A percentile compares a stretch with the other conserved stretches of the same genome.
Conservation (phyloP, 1,140 invertebrate genomes). For the Phymastichus coffea region DNA sequence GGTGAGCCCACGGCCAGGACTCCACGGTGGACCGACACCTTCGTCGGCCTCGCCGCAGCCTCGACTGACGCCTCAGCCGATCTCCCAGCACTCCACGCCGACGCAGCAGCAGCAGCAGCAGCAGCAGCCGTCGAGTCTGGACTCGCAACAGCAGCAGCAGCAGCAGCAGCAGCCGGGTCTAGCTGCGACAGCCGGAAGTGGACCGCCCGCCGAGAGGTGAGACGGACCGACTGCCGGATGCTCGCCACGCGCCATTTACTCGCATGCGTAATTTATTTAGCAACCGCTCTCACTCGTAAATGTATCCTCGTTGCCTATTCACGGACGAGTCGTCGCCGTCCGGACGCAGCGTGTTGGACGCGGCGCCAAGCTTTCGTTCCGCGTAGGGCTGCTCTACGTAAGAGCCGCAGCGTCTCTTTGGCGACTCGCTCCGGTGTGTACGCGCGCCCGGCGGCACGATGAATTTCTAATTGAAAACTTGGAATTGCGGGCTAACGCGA, state of each 20-base stretch:
- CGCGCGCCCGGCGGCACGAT: slow-evolving; percentile 9
- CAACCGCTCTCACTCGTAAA: slow-evolving; percentile 53
- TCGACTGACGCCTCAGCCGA: not conserved
- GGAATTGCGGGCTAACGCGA: too few relatives aligned
- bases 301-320: slow-evolving; percentile 58
- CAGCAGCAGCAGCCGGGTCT: slow-evolving; percentile 48
- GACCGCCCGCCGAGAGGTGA: slow-evolving; percentile 52
- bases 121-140: not conserved
- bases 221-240: slow-evolving; percentile 40
- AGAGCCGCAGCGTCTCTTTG: too few relatives aligned
- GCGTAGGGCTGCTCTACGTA: too few relatives aligned
- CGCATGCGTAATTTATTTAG: slow-evolving; percentile 57
- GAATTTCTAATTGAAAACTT: too few relatives aligned
- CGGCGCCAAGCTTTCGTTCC: slow-evolving; percentile 42
- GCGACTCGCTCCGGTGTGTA: slow-evolving; percentile 25
- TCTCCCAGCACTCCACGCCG: not conserved
- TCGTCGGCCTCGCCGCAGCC: slow-evolving; percentile 12
- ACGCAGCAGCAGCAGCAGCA: slow-evolving; percentile 28
- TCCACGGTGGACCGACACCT: not conserved
- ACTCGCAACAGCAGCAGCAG: slow-evolving; percentile 28
- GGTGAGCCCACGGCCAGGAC: slow-evolving; percentile 48
- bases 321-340: slow-evolving; percentile 33
- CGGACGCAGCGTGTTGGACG: slow-evolving; percentile 1
- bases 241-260: slow-evolving; percentile 53
- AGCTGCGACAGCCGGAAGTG: slow-evolving; percentile 44